These are phyloP conservation scores for Cotesia typhae DNA, from an alignment of 1,140 invertebrate species.

Conservation along the genomic window DNA sequence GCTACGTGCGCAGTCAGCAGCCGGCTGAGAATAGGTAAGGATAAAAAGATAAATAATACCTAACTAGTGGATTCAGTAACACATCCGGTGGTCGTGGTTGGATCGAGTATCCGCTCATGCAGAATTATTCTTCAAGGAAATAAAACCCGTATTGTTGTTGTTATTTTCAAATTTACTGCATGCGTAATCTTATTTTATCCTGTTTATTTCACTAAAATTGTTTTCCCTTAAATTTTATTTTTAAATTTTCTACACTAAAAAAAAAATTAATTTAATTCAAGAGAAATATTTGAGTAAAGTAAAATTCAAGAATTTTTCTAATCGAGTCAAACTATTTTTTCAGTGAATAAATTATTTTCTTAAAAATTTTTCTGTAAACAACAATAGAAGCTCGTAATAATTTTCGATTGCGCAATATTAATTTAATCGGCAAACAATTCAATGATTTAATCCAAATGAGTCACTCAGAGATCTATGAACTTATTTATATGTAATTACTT, in stretches of 20 bases:
- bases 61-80: background rate
- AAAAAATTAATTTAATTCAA: no score
- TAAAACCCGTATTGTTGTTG: background rate
- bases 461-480: constrained; percentile 33
- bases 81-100: constrained; percentile 20
- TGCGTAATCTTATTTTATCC: background rate
- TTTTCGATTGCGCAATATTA: constrained; percentile 16
- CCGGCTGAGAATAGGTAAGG: constrained; percentile 14
- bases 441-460: constrained; percentile 8
- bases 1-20: constrained; percentile 15
- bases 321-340: no score
- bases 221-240: no score
- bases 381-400: no score
- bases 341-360: no score
- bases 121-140: constrained; percentile 3
- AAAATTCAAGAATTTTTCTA: no score
- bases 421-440: constrained; percentile 22
- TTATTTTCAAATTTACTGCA: background rate
- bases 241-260: no score
- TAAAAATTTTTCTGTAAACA: no score
- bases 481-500: constrained; percentile 18
- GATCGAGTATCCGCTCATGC: constrained; percentile 11
- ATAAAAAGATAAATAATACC: no score
- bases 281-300: no score
- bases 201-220: no score